These are phyloP conservation scores for Lypha dubia DNA, from an alignment of 2,888 invertebrate genomes.

Conservation along the genomic window DNA sequence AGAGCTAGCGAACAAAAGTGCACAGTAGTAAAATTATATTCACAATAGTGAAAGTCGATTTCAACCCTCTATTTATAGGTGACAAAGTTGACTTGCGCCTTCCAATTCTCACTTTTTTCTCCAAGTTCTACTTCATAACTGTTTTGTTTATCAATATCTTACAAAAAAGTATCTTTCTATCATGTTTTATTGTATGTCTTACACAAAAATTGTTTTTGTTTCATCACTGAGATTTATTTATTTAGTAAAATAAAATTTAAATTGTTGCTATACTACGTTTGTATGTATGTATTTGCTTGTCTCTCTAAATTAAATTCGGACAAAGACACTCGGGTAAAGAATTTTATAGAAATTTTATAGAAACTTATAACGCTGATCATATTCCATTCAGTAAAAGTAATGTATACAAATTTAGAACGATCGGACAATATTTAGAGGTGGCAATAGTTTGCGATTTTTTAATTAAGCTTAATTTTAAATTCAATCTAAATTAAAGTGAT, in stretches of 20 bases:
- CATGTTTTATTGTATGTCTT: constrained; percentile 18
- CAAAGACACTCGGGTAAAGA: no score
- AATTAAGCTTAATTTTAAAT: no score
- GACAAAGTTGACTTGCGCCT: constrained; percentile 49
- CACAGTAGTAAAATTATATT: constrained; percentile 15
- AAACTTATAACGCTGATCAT: neutral
- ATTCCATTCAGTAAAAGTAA: no score
- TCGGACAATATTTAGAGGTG: no score
- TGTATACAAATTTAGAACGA: no score
- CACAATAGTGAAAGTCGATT: constrained; percentile 49
- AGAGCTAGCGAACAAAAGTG: neutral
- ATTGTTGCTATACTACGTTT: neutral
- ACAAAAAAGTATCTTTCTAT: neutral
- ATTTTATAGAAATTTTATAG: no score
- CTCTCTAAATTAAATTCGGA: neutral
- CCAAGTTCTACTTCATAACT: neutral
- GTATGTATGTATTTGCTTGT: neutral
- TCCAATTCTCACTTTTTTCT: neutral
- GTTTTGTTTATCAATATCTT: no score
- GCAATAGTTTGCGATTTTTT: no score
- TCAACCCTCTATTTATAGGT: constrained; percentile 33
- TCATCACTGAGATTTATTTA: constrained; percentile 1
- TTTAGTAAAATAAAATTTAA: constrained; percentile 5
- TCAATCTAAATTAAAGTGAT: no score
- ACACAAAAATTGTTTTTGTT: constrained; percentile 23